These are phyloP conservation scores for Atopsyche davidsoni DNA, from an alignment of 1,140 invertebrate genomes.

Conservation along the genomic window DNA sequence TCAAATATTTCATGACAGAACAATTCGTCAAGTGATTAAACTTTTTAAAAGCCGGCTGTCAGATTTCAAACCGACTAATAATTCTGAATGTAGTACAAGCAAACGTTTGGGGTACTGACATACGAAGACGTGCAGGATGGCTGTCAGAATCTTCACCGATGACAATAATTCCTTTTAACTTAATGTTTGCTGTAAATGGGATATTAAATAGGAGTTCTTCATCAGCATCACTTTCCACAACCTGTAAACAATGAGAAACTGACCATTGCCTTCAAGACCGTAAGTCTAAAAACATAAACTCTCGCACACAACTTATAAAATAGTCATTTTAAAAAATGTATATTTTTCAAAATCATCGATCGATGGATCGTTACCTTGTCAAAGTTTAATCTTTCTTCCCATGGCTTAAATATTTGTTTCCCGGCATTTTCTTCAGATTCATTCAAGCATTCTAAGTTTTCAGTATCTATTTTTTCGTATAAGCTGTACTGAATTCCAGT, in stretches of 20 bases:
- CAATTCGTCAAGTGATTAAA: too few species aligned
- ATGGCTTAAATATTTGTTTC: conserved; percentile 85
- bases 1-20: too few species aligned
- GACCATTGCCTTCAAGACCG: too few species aligned
- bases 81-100: conserved; percentile 11
- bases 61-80: not conserved
- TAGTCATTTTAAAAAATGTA: too few species aligned
- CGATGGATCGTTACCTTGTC: conserved; percentile 56
- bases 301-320: not conserved
- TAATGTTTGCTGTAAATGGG: conserved; percentile 91
- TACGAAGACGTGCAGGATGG: conserved; percentile 77
- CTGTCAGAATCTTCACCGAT: conserved; percentile 77
- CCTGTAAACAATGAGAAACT: conserved; percentile 53
- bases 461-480: conserved; percentile 82
- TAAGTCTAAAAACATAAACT: not conserved
- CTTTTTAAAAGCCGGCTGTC: too few species aligned
- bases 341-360: conserved; percentile 6
- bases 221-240: conserved; percentile 91
- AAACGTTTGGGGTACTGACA: too few species aligned
- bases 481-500: conserved; percentile 82
- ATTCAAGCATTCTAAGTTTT: conserved; percentile 88
- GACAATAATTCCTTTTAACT: conserved; percentile 89
- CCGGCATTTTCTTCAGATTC: conserved; percentile 80
- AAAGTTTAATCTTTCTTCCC: conserved; percentile 76
- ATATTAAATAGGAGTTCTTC: conserved; percentile 93